A percentile compares a stretch with the other conserved stretches of the same genome.
phyloP scores from a whole-genome alignment of 2,888 invertebrate species.

The Meloe dianella region DNA sequence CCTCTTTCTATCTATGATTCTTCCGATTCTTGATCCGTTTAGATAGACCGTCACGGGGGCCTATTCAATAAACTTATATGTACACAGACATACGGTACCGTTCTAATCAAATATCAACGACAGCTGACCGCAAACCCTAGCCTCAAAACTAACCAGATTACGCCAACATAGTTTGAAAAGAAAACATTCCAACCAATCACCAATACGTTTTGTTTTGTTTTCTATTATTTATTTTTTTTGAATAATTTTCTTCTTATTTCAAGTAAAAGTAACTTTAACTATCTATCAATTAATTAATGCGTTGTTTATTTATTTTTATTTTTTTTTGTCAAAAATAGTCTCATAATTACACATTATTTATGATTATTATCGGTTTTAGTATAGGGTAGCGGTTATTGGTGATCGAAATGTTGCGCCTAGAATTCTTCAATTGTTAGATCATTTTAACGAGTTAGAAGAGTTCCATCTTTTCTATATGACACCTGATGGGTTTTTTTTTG shows the following conservation, averaged over 20 bases:
- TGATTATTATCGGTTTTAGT: too few species aligned
- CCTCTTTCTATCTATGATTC: constrained; percentile 2
- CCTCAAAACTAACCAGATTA: constrained; percentile 30
- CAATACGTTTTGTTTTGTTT: not conserved
- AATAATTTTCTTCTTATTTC: not conserved
- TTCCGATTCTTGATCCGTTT: constrained; percentile 26
- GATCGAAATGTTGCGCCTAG: constrained; percentile 4
- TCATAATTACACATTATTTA: too few species aligned
- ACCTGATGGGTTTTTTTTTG: not conserved
- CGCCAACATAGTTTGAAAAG: constrained; percentile 26
- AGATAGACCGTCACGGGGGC: constrained; percentile 17
- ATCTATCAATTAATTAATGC: constrained; percentile 5
- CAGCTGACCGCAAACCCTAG: constrained; percentile 34
- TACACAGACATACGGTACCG: constrained; percentile 30
- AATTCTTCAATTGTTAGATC: constrained; percentile 8
- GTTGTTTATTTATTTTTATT: not conserved
- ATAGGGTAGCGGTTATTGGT: not conserved
- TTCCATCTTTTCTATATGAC: constrained; percentile 1
- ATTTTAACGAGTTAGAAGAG: not conserved
- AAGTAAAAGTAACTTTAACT: too few species aligned
- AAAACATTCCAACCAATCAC: constrained; percentile 25
- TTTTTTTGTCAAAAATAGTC: not conserved
- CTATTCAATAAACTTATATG: constrained; percentile 29
- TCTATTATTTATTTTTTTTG: not conserved
- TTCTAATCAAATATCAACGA: constrained; percentile 32